Base-by-base conservation (phyloP, 2,888 invertebrate genomes). In the Eulithis testata region DNA sequence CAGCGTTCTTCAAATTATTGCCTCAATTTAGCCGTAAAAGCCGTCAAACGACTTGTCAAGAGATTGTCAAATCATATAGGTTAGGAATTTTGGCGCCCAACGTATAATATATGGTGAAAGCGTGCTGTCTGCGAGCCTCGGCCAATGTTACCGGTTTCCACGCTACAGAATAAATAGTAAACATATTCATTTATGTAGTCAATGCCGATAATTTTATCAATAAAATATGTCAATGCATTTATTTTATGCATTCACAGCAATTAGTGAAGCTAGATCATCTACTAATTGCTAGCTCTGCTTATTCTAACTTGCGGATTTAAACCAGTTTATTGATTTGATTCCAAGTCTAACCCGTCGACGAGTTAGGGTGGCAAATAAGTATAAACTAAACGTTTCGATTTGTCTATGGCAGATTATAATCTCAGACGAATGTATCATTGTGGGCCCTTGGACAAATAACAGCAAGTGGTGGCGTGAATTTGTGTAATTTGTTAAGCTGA, bases 1-100 rank as follows among this genome's bases (percentile, higher is more conserved):
- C 58, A 53, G 55, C 49, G 66, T 53, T 53, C 62, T 60, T 69
- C 44, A 58, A 69, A 59, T 63, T 71, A 69, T 71, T 60, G 64
- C 71, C 50, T 59, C 63, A 53, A 59, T 53, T 61, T 73, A 62
- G 60, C 49, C 68, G 74, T 71, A 71, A 76, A 77, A 75, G 63
- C 63, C 50, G 65, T 31, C 64, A 61, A 71, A 73, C 61, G 47
- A 70, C 69, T 65, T 74, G 43, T 55, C 66, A 65, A 66, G 69
- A 65, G 61, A 70, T 61, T 76, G 77, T 82, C 77, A 76, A 82
- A 80, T 85, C 72, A 79, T 74, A 44, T 44, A 81, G 78, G 80
- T 81, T 82, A 84, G 81, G 88, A 88, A 87, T 90, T 90, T 90
- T 88, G 89, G 90, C 90, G 90, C 90, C 91, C 84, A 84, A 80